Conservation (phyloP, 2,888 invertebrate species). For the Diplolepis rosae region DNA sequence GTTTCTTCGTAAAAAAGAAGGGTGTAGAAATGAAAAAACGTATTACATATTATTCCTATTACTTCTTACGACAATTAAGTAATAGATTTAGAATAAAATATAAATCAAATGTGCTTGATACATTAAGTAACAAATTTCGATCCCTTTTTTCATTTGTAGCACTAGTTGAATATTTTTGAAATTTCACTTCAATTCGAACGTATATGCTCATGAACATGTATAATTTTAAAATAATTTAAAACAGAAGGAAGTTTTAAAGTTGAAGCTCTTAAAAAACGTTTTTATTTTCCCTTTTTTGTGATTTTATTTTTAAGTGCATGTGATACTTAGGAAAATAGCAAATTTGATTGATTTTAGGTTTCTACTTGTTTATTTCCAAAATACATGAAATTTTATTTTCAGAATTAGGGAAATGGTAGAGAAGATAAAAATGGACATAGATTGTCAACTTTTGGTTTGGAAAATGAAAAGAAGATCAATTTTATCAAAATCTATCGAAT, state of each 20-base stretch:
- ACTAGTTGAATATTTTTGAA: background rate
- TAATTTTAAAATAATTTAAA: background rate
- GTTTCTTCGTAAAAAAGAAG: background rate
- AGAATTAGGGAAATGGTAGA: no score
- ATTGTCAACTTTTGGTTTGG: no score
- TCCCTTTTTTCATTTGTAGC: background rate
- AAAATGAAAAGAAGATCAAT: no score
- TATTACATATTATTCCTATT: slow-evolving; percentile 15
- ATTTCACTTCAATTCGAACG: background rate
- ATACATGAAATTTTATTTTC: no score
- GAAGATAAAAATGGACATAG: no score
- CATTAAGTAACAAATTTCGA: background rate
- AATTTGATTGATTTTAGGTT: no score
- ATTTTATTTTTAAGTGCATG: no score
- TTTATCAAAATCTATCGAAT: no score
- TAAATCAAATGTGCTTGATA: background rate
- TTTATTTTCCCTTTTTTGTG: background rate
- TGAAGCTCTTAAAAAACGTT: background rate
- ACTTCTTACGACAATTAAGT: background rate
- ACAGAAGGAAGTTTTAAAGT: background rate
- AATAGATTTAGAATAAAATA: background rate
- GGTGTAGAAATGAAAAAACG: slow-evolving; percentile 3
- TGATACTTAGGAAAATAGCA: no score
- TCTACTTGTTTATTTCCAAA: no score
- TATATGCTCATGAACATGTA: background rate